Evolutionary conservation across 2,797 vertebrate species (phyloP).

Genomic region (Catharus ustulatus): DNA sequence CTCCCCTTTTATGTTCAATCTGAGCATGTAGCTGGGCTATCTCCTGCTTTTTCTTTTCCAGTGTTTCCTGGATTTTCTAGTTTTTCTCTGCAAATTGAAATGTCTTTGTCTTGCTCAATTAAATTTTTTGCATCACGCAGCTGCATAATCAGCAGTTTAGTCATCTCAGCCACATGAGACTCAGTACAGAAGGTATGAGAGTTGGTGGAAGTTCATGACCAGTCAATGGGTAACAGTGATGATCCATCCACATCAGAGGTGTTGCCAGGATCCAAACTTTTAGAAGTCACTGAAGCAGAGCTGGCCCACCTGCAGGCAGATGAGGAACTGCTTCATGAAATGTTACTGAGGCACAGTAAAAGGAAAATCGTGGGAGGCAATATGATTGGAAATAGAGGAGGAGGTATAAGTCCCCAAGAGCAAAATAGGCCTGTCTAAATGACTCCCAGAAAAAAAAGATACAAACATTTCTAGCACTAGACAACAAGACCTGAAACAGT

Average conservation of each 20-base stretch:
- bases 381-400: slow-evolving; percentile 69
- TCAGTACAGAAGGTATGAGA: neutral
- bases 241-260: no score
- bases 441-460: neutral
- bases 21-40: slow-evolving; percentile 84
- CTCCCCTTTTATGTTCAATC: slow-evolving; percentile 85
- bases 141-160: slow-evolving; percentile 90
- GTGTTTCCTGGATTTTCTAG: slow-evolving; percentile 90
- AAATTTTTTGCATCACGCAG: slow-evolving; percentile 91
- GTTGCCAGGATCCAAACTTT: slow-evolving; percentile 17
- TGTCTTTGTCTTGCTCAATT: slow-evolving; percentile 95
- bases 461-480: neutral
- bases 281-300: slow-evolving; percentile 89
- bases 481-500: neutral
- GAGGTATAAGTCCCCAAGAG: slow-evolving; percentile 51
- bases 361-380: slow-evolving; percentile 83
- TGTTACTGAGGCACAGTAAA: slow-evolving; percentile 81
- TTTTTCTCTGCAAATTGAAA: slow-evolving; percentile 94
- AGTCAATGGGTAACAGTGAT: neutral
- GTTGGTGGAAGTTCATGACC: neutral
- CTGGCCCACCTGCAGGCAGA: slow-evolving; percentile 74
- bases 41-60: slow-evolving; percentile 96
- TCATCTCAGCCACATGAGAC: slow-evolving; percentile 87
- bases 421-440: neutral
- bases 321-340: slow-evolving; percentile 77